Percentiles rank a stretch among this genome's conserved stretches.
Conservation (phyloP, 2,888 invertebrate species). For the Drosophila conformis region DNA sequence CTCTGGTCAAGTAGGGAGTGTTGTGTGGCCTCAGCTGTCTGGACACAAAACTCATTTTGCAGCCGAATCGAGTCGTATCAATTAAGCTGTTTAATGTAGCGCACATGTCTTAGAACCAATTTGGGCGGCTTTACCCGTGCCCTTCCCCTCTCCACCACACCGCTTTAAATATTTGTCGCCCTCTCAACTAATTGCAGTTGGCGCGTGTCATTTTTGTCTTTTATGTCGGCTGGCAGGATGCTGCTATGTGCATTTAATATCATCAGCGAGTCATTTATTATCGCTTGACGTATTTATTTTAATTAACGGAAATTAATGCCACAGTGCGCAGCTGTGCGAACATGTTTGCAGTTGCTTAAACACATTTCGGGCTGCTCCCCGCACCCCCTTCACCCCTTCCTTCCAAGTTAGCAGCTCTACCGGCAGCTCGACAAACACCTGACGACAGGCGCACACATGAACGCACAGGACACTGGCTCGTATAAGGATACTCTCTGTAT, state of each 20-base stretch:
- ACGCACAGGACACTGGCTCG: conserved; percentile 54
- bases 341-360: conserved; percentile 72
- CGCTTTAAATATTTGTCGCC: conserved; percentile 27
- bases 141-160: neutral
- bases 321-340: conserved; percentile 70
- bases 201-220: conserved; percentile 42
- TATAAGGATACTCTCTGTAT: conserved; percentile 46
- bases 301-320: conserved; percentile 81
- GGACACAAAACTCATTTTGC: conserved; percentile 56
- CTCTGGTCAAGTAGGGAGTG: conserved; percentile 1
- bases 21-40: conserved; percentile 28
- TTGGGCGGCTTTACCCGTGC: neutral
- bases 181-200: conserved; percentile 59
- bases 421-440: conserved; percentile 43
- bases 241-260: conserved; percentile 64
- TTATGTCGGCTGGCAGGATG: conserved; percentile 23
- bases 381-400: neutral
- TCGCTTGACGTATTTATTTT: conserved; percentile 80
- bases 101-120: conserved; percentile 19
- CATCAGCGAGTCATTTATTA: conserved; percentile 77
- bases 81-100: conserved; percentile 61
- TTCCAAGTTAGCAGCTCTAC: neutral
- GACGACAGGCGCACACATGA: conserved; percentile 57
- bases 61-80: conserved; percentile 45
- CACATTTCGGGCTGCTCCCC: conserved; percentile 47